A percentile compares a stretch with the other conserved stretches of the same genome.
Conservation (phyloP, 2,888 invertebrate species). For the Rotaria magnacalcarata region DNA sequence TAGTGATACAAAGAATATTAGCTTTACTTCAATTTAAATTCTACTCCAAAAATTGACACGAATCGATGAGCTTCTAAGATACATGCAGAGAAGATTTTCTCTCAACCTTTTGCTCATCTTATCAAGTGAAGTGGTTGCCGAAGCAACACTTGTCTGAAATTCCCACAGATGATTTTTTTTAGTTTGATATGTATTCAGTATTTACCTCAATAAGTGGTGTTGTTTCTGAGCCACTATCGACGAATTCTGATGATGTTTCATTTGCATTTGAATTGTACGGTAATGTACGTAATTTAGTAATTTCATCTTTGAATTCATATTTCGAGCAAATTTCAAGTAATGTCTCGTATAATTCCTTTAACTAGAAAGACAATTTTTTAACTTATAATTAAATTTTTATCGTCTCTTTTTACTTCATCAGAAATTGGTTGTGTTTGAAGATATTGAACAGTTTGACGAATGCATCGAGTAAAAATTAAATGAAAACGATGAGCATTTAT, state of each 20-base stretch:
- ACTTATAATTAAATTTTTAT: neutral
- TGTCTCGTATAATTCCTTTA: constrained; percentile 14
- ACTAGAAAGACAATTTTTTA: neutral
- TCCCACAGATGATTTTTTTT: too few relatives aligned
- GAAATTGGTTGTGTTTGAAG: neutral
- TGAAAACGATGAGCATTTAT: neutral
- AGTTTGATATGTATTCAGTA: neutral
- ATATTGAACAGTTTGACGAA: neutral
- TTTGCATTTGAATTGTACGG: neutral
- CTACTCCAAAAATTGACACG: too few relatives aligned
- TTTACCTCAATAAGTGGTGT: neutral
- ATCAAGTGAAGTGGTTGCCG: too few relatives aligned
- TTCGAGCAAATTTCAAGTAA: neutral
- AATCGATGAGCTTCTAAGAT: too few relatives aligned
- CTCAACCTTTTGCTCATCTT: too few relatives aligned
- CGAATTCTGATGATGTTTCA: neutral
- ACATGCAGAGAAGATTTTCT: too few relatives aligned
- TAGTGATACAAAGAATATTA: too few relatives aligned
- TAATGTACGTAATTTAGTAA: neutral
- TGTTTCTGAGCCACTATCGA: neutral
- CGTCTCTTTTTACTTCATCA: neutral
- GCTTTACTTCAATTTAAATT: too few relatives aligned
- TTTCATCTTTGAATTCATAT: neutral
- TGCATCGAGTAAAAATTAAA: neutral
- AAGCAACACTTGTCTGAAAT: too few relatives aligned